Conservation (phyloP, 2,888 invertebrate species). For the Anoncus sp. region DNA sequence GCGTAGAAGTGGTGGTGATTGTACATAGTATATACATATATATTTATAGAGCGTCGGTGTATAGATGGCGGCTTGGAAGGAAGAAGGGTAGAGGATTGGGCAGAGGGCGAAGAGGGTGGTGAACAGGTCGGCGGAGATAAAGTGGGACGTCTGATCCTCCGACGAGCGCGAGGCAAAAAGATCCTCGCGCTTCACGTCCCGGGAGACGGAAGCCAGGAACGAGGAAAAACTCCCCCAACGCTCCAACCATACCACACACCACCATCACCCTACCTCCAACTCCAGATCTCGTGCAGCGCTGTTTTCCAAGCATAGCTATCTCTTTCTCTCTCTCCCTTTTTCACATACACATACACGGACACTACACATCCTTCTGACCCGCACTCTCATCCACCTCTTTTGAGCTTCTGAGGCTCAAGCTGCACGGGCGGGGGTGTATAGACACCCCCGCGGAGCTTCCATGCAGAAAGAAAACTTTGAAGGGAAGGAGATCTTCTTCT, state of each 20-base stretch:
- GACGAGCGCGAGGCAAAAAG: constrained; percentile 82
- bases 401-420: constrained; percentile 49
- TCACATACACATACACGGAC: too few species aligned
- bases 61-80: constrained; percentile 77
- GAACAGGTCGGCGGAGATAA: constrained; percentile 85
- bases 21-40: constrained; percentile 83
- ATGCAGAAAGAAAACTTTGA: constrained; percentile 79
- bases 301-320: constrained; percentile 29
- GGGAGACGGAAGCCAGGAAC: constrained; percentile 74
- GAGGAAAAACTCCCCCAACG: constrained; percentile 75
- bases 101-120: constrained; percentile 80
- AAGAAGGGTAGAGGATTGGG: constrained; percentile 81
- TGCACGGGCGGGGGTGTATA: constrained; percentile 33
- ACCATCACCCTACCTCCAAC: constrained; percentile 61
- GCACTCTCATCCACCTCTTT: constrained; percentile 65
- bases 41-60: constrained; percentile 76
- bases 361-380: constrained; percentile 62
- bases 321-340: constrained; percentile 6
- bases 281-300: constrained; percentile 71
- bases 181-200: constrained; percentile 74
- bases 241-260: constrained; percentile 59
- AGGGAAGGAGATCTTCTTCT: constrained; percentile 76
- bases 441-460: constrained; percentile 62
- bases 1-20: constrained; percentile 81
- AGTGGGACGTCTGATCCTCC: constrained; percentile 83